A percentile compares a stretch with the other conserved stretches of the same genome.
Conservation (phyloP, 2,113 vertebrate species). For the Coturnix japonica region DNA sequence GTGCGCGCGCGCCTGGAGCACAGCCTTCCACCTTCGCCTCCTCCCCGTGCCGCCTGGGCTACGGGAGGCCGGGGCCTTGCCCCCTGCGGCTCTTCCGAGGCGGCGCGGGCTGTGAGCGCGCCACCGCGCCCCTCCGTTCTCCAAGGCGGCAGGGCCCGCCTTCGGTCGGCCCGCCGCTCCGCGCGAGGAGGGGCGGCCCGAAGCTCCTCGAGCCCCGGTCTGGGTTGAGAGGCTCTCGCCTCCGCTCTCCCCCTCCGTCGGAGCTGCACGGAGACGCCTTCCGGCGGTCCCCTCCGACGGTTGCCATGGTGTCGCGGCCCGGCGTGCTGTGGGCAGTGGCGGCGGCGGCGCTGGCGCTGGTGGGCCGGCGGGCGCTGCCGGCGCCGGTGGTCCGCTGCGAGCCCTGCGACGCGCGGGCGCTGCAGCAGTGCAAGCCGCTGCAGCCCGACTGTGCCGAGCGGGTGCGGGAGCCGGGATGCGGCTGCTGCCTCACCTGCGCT, state of each 20-base stretch:
- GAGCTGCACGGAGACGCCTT: background rate
- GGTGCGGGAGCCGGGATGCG: conserved; percentile 91
- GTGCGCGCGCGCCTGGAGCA: background rate
- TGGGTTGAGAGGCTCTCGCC: background rate
- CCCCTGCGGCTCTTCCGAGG: background rate
- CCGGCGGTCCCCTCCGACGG: conserved; percentile 2
- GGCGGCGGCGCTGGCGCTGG: conserved; percentile 81
- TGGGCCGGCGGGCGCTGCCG: conserved; percentile 78
- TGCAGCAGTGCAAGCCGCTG: conserved; percentile 85
- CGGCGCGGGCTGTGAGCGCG: too few species aligned
- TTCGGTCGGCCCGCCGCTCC: background rate
- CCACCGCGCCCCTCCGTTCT: too few species aligned
- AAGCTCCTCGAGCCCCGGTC: background rate
- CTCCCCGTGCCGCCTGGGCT: background rate
- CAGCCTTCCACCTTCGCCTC: background rate
- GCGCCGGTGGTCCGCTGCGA: conserved; percentile 90
- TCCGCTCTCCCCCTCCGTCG: background rate
- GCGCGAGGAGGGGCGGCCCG: background rate
- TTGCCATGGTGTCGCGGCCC: conserved; percentile 81
- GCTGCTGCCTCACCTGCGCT: conserved; percentile 93
- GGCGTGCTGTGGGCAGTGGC: conserved; percentile 79
- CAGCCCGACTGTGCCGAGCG: conserved; percentile 82
- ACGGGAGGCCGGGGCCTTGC: background rate
- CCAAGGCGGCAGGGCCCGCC: background rate
- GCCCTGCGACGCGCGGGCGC: conserved; percentile 85